phyloP scores from a whole-genome alignment of 2,797 vertebrate species.

The Phrynocephalus vlangalii region DNA sequence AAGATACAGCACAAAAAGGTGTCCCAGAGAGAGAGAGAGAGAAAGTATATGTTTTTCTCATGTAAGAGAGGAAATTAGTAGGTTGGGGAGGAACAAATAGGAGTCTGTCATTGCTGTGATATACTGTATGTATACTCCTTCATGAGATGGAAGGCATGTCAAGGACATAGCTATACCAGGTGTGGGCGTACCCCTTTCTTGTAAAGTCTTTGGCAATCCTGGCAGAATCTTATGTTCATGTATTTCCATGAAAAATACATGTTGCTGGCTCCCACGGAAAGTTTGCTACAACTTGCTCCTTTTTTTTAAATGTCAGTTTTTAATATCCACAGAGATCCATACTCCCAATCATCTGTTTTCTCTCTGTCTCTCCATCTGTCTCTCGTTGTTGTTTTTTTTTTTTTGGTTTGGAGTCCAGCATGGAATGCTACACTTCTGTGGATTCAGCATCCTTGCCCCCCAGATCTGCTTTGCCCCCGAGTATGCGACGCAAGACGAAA shows the following conservation, averaged over 20 bases:
- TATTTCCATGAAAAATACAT: neutral
- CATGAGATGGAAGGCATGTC: no score
- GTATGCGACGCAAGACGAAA: conserved; percentile 65
- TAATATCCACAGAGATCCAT: neutral
- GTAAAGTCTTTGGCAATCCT: neutral
- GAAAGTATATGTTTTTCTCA: neutral
- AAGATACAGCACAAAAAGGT: no score
- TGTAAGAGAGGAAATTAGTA: neutral
- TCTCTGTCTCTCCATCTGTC: neutral
- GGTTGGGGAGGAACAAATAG: neutral
- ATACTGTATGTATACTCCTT: no score
- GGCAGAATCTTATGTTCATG: neutral
- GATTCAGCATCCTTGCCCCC: conserved; percentile 86
- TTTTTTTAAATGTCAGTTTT: neutral
- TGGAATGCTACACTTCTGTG: conserved; percentile 86
- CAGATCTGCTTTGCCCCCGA: conserved; percentile 86
- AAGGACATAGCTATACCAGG: neutral
- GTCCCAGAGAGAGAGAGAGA: no score
- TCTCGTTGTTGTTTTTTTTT: neutral
- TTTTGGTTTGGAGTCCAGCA: conserved; percentile 76
- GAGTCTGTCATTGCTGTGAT: neutral
- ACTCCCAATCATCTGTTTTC: neutral
- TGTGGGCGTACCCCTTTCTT: neutral
- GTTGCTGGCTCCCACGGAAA: neutral
- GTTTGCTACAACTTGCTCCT: neutral